A percentile compares a stretch with the other conserved stretches of the same genome.
phyloP scores from a whole-genome alignment of 2,113 vertebrate species.

The Beaufortia kweichowensis region DNA sequence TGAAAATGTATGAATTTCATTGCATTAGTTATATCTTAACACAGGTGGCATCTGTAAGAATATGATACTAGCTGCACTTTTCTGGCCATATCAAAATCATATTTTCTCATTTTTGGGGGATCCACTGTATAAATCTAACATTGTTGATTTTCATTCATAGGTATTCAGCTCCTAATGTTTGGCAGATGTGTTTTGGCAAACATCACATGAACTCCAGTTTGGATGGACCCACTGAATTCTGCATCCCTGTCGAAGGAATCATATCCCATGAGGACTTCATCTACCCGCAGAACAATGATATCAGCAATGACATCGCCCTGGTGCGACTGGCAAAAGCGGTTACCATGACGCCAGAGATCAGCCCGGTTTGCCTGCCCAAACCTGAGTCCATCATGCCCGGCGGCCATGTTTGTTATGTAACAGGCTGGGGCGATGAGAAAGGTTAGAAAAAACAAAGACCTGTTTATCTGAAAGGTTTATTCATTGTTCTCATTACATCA shows the following conservation, averaged over 20 bases:
- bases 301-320: constrained; percentile 69
- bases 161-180: constrained; percentile 42
- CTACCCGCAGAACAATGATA: constrained; percentile 62
- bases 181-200: constrained; percentile 72
- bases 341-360: constrained; percentile 67
- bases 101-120: not conserved
- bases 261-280: constrained; percentile 68
- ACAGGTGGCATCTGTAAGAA: no score
- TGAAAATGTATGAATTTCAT: no score
- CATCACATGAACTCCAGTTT: constrained; percentile 70
- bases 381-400: constrained; percentile 56
- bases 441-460: constrained; percentile 51
- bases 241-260: constrained; percentile 58
- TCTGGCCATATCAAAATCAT: no score
- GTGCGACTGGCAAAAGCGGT: constrained; percentile 66
- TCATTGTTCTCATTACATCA: not conserved
- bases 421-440: constrained; percentile 73
- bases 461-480: not conserved
- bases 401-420: constrained; percentile 67
- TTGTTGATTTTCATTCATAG: not conserved
- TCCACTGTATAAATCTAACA: not conserved
- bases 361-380: constrained; percentile 69
- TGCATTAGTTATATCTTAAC: no score
- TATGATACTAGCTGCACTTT: no score
- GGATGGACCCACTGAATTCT: constrained; percentile 58